Evolutionary conservation across 2,113 vertebrate genomes (phyloP).

Genomic region (Catharus fuscescens): DNA sequence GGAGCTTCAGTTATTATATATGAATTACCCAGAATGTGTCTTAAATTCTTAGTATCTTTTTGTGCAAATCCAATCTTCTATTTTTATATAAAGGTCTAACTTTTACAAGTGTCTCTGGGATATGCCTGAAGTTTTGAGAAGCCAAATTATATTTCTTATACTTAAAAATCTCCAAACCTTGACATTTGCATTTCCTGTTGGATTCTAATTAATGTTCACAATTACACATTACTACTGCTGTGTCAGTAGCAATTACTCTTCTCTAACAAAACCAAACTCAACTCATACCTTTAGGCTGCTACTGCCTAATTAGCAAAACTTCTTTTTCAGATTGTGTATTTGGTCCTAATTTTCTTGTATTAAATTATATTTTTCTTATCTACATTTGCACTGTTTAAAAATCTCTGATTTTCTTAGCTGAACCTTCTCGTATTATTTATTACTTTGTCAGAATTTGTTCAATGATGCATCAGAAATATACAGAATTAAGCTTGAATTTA

Average conservation of each 20-base stretch:
- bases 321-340: not conserved
- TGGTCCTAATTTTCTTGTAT: not conserved
- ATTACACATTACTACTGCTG: not conserved
- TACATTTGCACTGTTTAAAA: not conserved
- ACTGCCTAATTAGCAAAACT: not conserved
- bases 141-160: conserved; percentile 29
- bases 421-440: not conserved
- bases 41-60: conserved; percentile 17
- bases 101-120: conserved; percentile 27
- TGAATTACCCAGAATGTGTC: conserved; percentile 14
- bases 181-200: not conserved
- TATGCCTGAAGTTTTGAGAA: conserved; percentile 32
- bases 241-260: not conserved
- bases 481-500: not conserved
- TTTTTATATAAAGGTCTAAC: conserved; percentile 57
- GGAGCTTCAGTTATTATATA: not conserved
- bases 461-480: not conserved
- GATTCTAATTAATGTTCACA: not conserved
- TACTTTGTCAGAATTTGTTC: not conserved
- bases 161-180: conserved; percentile 2
- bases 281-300: not conserved
- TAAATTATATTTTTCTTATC: not conserved
- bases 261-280: not conserved
- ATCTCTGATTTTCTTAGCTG: not conserved
- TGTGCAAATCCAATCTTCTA: conserved; percentile 47